Conservation (phyloP, 1,140 invertebrate species). For the Eufriesea mexicana region DNA sequence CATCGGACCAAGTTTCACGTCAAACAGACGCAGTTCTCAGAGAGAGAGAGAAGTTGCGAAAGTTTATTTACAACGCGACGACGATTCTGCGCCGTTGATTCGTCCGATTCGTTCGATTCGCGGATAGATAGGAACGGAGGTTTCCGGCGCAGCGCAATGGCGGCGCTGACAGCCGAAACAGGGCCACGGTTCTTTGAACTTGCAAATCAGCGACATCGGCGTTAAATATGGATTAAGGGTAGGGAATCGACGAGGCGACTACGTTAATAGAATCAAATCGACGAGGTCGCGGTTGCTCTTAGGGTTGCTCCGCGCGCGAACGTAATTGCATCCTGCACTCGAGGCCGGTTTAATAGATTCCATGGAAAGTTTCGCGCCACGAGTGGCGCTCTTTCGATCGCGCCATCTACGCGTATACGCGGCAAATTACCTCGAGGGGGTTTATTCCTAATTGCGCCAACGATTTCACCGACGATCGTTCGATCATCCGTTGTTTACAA, state of each 20-base stretch:
- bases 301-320: background rate
- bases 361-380: conserved; percentile 12
- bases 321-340: conserved; percentile 36
- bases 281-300: background rate
- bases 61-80: background rate
- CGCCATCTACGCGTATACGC: too few relatives aligned
- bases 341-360: conserved; percentile 11
- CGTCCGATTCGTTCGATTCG: background rate
- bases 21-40: background rate
- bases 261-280: conserved; percentile 18
- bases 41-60: too few relatives aligned
- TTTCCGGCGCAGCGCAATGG: too few relatives aligned
- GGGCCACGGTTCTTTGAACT: background rate
- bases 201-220: background rate
- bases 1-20: background rate
- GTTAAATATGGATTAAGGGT: conserved; percentile 18
- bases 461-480: conserved; percentile 19
- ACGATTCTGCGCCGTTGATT: background rate
- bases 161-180: background rate
- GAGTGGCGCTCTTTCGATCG: too few relatives aligned
- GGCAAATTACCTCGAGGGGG: too few relatives aligned
- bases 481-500: conserved; percentile 11
- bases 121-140: too few relatives aligned
- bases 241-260: background rate
- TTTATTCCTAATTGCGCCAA: background rate